These are phyloP conservation scores for Sebastes schlegelii DNA, from an alignment of 2,113 vertebrate species.

Conservation along the genomic window DNA sequence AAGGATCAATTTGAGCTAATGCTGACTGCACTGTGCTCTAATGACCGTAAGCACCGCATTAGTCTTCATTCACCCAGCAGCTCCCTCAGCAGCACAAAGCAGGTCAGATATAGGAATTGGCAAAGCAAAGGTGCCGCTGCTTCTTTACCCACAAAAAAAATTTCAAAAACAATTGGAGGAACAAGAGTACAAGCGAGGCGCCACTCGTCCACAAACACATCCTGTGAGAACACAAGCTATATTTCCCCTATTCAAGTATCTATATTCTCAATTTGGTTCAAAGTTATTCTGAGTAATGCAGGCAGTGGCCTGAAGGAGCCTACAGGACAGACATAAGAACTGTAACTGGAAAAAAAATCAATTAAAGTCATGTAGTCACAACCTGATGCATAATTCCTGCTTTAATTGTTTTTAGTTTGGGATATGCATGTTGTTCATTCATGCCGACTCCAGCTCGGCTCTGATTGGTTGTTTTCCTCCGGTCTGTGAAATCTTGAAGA, in stretches of 20 bases:
- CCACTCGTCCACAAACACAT: slow-evolving; percentile 11
- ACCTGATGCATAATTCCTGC: background rate
- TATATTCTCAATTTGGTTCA: background rate
- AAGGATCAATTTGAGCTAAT: slow-evolving; percentile 70
- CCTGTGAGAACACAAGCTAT: slow-evolving; percentile 10
- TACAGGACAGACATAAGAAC: background rate
- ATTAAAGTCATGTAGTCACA: background rate
- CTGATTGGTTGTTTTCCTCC: no score
- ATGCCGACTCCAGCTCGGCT: background rate
- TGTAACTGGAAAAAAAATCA: background rate
- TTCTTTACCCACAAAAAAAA: background rate
- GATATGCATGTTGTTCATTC: background rate
- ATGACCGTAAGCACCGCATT: slow-evolving; percentile 75
- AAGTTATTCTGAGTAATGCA: slow-evolving; percentile 20
- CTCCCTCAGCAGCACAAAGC: slow-evolving; percentile 65
- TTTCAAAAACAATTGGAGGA: slow-evolving; percentile 37
- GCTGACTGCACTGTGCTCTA: slow-evolving; percentile 69
- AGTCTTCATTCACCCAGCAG: slow-evolving; percentile 71
- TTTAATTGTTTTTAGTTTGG: background rate
- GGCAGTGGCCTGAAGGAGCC: background rate
- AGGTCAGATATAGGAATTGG: slow-evolving; percentile 60
- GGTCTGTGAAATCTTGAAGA: no score
- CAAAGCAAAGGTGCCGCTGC: slow-evolving; percentile 44
- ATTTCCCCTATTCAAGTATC: background rate
- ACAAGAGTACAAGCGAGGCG: background rate